These are phyloP conservation scores for Microhierax caerulescens DNA, from an alignment of 2,797 vertebrate species.

Conservation along the genomic window DNA sequence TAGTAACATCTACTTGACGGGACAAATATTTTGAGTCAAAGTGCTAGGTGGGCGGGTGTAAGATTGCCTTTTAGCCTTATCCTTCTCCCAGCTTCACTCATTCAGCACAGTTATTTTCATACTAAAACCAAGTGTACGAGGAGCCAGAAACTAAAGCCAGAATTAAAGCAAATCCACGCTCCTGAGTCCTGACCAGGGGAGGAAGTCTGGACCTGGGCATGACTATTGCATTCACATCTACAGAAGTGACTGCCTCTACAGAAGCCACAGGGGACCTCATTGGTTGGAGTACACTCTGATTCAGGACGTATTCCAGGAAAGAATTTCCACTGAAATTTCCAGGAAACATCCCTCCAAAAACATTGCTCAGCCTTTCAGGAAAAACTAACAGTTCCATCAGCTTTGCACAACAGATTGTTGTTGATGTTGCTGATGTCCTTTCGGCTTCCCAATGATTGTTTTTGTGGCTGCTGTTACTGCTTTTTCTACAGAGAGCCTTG, in stretches of 20 bases:
- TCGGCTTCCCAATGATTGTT: not conserved
- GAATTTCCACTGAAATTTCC: not conserved
- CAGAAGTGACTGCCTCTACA: not conserved
- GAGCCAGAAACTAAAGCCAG: not conserved
- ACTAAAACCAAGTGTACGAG: not conserved
- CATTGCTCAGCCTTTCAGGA: not conserved
- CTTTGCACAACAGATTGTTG: not conserved
- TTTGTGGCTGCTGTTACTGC: not conserved
- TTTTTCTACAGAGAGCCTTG: not conserved
- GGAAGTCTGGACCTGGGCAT: not conserved
- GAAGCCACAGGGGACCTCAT: not conserved
- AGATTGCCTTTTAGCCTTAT: not conserved
- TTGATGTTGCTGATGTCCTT: not conserved
- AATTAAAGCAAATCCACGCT: not conserved
- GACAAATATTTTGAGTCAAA: not conserved
- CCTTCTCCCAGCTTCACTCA: not conserved
- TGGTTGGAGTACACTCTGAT: not conserved
- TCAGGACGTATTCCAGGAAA: not conserved
- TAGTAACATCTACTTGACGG: not conserved
- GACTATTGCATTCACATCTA: not conserved
- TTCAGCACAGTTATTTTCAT: not conserved
- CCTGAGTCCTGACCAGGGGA: not conserved
- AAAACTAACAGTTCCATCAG: not conserved
- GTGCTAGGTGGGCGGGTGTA: fast-evolving
- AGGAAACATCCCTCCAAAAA: not conserved